Percentiles rank a stretch among this genome's conserved stretches.
Conservation (phyloP, 2,113 vertebrate species). For the Cathartes aura region DNA sequence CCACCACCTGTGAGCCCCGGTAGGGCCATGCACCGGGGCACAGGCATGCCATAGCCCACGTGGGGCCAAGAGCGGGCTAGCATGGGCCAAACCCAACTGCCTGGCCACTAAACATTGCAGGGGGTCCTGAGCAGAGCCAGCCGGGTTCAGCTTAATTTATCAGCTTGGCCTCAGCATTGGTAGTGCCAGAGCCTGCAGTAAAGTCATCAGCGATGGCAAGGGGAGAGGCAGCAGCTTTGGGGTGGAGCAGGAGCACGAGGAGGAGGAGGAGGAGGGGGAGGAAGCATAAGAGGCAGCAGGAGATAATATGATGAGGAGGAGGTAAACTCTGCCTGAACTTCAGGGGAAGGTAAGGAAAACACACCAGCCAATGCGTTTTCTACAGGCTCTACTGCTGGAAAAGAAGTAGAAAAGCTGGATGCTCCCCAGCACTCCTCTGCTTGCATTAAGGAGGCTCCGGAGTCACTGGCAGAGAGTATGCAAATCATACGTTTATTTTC, state of each 20-base stretch:
- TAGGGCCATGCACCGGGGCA: background rate
- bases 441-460: background rate
- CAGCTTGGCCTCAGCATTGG: background rate
- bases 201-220: background rate
- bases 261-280: background rate
- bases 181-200: background rate
- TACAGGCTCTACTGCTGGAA: background rate
- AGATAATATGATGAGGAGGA: too few species aligned
- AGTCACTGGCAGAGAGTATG: background rate
- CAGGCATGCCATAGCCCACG: fast-evolving
- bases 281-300: too few species aligned
- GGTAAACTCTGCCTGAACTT: background rate
- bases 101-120: background rate
- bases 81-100: background rate
- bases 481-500: background rate
- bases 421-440: background rate
- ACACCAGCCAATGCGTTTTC: fast-evolving
- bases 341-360: background rate
- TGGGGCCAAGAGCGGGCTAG: background rate
- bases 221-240: background rate
- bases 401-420: background rate
- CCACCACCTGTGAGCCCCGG: background rate
- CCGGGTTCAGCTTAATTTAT: background rate
- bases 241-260: background rate
- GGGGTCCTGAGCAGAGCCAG: background rate